Evolutionary conservation across 2,888 invertebrate genomes (phyloP), one percentile per base, ranked within the genome.

Genomic region (Rugalucina vietnamica): DNA sequence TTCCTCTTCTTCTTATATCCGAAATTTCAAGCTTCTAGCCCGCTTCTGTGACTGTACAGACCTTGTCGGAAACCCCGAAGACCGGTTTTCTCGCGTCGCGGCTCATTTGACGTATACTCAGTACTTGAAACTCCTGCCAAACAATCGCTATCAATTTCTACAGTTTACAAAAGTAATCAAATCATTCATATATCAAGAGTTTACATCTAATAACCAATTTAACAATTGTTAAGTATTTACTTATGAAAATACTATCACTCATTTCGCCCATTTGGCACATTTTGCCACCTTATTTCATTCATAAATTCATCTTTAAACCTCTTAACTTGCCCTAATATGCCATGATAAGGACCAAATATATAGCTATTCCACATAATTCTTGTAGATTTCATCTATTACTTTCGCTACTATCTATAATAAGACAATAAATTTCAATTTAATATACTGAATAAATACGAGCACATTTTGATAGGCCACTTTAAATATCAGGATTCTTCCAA

Each of bases 361-460:
- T 84, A 78, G 71, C 72, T 49, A 75, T 85, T 82, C 81, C 86
- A 83, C 71, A 29, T 86, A 81, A 83, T 86, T 82, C 78, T 86
- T 82, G 76, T 71, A 78, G 75, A 80, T 82, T 77, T 14, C 69
- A 37, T 80, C 69, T 78, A 74, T 83, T 77, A 65, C 29, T 54
- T 70, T 57, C 43, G 12, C 24, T 49, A 54, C 83, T 86, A 86
- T 86, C 86, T 82, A 50, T 72, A 73, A 83, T 82, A 82, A 82
- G 86, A 85, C 82, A 82, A 82, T 82, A 85, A 79, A 80, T 82
- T 57, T 32, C 37, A 74, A 70, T 80, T 86, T 84, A 81, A 86
- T 84, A 84, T 86, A 86, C 86, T 76, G 82, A 86, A 79, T 76
- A 86, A 86, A 86, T 82, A 86, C 71, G 69, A 49, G 79, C 39